Percentiles rank a stretch among this genome's conserved stretches.
These are phyloP conservation scores for Zoanthus sansibaricus DNA, from an alignment of 92 coral and sea anemone genomes.

Conservation along the genomic window DNA sequence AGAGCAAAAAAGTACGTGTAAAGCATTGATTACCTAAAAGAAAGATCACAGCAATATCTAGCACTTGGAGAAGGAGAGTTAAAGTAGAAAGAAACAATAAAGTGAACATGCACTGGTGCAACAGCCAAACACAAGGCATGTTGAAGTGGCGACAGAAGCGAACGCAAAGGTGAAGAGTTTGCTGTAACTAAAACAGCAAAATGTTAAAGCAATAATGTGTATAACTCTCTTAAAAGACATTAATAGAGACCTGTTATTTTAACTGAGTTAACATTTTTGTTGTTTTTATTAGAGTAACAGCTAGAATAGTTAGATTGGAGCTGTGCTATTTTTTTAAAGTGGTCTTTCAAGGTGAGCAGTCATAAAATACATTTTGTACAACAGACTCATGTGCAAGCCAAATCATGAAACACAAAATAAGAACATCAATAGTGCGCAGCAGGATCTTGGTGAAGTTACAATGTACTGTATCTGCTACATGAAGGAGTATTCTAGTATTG, in stretches of 20 bases:
- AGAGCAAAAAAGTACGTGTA: background rate
- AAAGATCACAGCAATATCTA: background rate
- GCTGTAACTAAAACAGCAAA: conserved; percentile 19
- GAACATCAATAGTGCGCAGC: background rate
- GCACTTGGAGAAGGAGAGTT: background rate
- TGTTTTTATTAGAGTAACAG: too few species aligned
- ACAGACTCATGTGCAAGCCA: too few species aligned
- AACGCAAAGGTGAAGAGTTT: background rate
- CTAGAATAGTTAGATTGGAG: too few species aligned
- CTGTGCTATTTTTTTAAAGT: too few species aligned
- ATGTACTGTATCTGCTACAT: background rate
- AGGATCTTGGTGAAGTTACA: background rate
- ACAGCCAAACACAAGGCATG: background rate
- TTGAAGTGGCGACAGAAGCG: background rate
- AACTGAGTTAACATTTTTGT: too few species aligned
- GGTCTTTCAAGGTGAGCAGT: too few species aligned
- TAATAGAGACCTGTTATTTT: too few species aligned
- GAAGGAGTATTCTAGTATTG: background rate
- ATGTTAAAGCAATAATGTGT: too few species aligned
- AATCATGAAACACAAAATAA: too few species aligned
- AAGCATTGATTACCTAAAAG: background rate
- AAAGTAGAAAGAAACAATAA: background rate
- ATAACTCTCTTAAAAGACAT: too few species aligned
- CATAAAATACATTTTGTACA: too few species aligned
- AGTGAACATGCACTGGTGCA: background rate